Evolutionary conservation across 2,888 invertebrate genomes (phyloP).

Genomic region (Cantharis rustica): DNA sequence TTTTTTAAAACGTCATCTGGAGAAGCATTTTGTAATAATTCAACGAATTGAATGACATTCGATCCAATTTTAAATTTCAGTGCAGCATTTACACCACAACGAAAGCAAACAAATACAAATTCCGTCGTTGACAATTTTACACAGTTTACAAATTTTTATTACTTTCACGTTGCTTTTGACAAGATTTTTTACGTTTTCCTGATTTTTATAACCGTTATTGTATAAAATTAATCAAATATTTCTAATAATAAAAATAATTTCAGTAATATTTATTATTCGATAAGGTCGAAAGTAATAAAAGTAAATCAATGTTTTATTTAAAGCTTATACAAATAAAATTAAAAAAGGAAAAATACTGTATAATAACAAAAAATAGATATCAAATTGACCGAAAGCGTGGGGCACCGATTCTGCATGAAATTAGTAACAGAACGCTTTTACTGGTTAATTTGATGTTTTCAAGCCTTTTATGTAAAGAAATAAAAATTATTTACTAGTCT

Average conservation of each 20-base stretch:
- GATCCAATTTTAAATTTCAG: neutral
- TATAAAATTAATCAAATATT: neutral
- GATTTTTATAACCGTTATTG: neutral
- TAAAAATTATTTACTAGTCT: too few relatives aligned
- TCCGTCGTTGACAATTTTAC: neutral
- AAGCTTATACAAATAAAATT: too few relatives aligned
- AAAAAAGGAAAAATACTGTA: too few relatives aligned
- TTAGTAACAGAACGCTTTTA: too few relatives aligned
- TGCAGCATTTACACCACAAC: neutral
- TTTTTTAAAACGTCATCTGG: neutral
- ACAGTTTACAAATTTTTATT: neutral
- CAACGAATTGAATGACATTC: neutral
- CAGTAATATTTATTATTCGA: too few relatives aligned
- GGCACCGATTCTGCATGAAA: too few relatives aligned
- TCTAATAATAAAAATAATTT: neutral
- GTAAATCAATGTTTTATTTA: too few relatives aligned
- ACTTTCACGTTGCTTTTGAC: neutral
- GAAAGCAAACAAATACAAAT: neutral
- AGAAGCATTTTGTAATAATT: neutral
- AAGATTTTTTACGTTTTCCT: neutral
- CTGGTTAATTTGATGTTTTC: too few relatives aligned
- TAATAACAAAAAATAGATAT: too few relatives aligned
- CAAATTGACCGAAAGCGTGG: too few relatives aligned
- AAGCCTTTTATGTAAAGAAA: too few relatives aligned
- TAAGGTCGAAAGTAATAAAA: too few relatives aligned